Evolutionary conservation across 2,888 invertebrate genomes (phyloP).

Genomic region (Campaea margaritaria): DNA sequence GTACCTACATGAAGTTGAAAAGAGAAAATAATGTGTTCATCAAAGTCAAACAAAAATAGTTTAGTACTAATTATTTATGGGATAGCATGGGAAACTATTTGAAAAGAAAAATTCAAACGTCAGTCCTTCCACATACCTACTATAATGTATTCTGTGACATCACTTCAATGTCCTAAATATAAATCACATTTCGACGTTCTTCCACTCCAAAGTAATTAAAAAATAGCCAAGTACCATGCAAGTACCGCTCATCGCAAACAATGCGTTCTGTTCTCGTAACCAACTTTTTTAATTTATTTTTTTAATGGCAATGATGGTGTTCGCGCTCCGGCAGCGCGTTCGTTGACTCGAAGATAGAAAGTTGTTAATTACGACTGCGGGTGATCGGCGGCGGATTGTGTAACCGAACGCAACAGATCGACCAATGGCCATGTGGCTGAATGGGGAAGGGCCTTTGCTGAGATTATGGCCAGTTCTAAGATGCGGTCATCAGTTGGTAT

Average conservation of each 20-base stretch:
- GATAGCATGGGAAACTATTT: too few species aligned
- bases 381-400: constrained; percentile 72
- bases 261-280: constrained; percentile 37
- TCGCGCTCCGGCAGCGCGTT: constrained; percentile 54
- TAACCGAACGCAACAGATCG: constrained; percentile 69
- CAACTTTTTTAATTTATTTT: constrained; percentile 35
- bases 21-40: too few species aligned
- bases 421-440: constrained; percentile 53
- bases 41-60: too few species aligned
- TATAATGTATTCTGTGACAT: too few species aligned
- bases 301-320: constrained; percentile 37
- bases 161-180: too few species aligned
- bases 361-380: constrained; percentile 74
- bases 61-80: too few species aligned
- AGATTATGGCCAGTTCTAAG: constrained; percentile 6
- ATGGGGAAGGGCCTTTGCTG: constrained; percentile 58
- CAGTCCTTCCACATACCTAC: too few species aligned
- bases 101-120: too few species aligned
- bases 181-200: constrained; percentile 28
- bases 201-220: constrained; percentile 25
- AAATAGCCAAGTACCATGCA: constrained; percentile 19
- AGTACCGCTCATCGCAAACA: constrained; percentile 36
- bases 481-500: neutral
- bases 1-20: too few species aligned
- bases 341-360: constrained; percentile 78